Conservation (phyloP, 2,113 vertebrate species). For the Elephantulus edwardii region DNA sequence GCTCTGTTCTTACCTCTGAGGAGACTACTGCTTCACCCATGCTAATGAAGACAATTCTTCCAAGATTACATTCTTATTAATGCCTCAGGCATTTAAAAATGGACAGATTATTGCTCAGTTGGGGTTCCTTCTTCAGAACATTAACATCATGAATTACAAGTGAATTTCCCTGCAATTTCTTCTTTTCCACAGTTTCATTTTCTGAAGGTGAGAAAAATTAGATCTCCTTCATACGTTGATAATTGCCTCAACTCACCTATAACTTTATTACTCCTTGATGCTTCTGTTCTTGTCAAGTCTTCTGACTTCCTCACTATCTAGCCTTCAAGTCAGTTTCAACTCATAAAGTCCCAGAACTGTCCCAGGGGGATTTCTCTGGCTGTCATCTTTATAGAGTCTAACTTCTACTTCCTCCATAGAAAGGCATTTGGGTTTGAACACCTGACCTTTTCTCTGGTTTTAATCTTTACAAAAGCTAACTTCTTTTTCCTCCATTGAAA, state of each 20-base stretch:
- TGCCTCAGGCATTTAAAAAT: conserved; percentile 32
- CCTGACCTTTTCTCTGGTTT: neutral
- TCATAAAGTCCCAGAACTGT: neutral
- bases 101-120: conserved; percentile 44
- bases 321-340: neutral
- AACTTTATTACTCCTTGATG: neutral
- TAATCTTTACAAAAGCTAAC: too few species aligned
- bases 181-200: conserved; percentile 39
- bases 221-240: neutral
- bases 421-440: too few species aligned
- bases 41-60: conserved; percentile 12
- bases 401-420: too few species aligned
- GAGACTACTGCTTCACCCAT: neutral
- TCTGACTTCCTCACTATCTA: neutral
- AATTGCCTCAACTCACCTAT: neutral
- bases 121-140: conserved; percentile 56
- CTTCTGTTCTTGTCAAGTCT: neutral
- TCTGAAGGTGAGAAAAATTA: neutral
- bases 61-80: conserved; percentile 28
- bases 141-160: conserved; percentile 53
- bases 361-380: neutral
- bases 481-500: too few species aligned
- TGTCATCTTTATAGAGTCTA: too few species aligned
- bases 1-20: neutral
- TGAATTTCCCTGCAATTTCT: conserved; percentile 16